phyloP scores from a whole-genome alignment of 2,797 vertebrate genomes.

The Emys orbicularis region DNA sequence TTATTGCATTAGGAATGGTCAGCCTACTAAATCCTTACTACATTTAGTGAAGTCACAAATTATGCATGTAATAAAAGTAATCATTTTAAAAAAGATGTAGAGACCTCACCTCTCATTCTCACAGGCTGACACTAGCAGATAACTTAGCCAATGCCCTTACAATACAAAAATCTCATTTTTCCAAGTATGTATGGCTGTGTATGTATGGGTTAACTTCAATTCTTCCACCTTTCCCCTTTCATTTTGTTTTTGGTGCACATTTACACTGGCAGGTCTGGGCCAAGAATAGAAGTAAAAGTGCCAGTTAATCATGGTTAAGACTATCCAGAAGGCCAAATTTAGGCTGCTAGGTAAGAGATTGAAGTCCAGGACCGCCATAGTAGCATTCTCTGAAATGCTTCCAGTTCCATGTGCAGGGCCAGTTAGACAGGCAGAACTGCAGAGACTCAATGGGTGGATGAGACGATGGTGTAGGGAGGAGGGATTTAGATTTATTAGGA shows the following conservation, averaged over 20 bases:
- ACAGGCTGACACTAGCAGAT: not conserved
- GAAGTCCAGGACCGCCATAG: too few species aligned
- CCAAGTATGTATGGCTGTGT: not conserved
- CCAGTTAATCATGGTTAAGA: not conserved
- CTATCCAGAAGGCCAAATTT: not conserved
- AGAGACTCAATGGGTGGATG: too few species aligned
- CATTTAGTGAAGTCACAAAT: not conserved
- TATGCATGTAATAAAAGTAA: slow-evolving; percentile 39
- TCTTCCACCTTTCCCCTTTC: not conserved
- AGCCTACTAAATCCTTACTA: slow-evolving; percentile 19
- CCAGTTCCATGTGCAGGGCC: too few species aligned
- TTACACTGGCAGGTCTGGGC: not conserved
- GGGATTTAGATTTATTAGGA: too few species aligned
- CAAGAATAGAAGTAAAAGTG: not conserved
- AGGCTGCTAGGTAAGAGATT: too few species aligned
- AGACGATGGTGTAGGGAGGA: too few species aligned
- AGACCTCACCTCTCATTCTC: slow-evolving; percentile 12
- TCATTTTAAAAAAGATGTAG: not conserved
- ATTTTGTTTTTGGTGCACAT: not conserved
- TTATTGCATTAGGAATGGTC: slow-evolving; percentile 13
- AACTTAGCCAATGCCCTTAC: not conserved
- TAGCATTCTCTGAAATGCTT: too few species aligned
- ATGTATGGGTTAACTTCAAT: not conserved
- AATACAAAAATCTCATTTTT: slow-evolving; percentile 2
- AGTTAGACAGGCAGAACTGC: too few species aligned